These are phyloP conservation scores for Meloidogyne hapla DNA, from an alignment of 1,140 invertebrate genomes.

Conservation along the genomic window DNA sequence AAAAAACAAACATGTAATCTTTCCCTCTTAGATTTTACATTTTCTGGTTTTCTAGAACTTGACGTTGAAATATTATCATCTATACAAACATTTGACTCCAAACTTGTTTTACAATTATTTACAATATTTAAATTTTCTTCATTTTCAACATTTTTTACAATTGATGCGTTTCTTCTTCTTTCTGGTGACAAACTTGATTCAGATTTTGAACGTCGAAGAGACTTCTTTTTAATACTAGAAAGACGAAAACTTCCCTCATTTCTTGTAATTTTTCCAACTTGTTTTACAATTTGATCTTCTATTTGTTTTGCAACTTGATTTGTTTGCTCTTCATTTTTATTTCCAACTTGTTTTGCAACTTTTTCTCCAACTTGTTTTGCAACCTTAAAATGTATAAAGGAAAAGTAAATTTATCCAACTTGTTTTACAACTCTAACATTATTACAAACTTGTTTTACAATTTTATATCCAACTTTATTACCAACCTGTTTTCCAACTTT, in stretches of 20 bases:
- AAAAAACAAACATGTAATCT: constrained; percentile 15
- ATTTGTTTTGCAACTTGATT: neutral
- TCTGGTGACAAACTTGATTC: neutral
- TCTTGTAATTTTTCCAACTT: neutral
- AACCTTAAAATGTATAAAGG: too few species aligned
- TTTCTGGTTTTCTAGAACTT: neutral
- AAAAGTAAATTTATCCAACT: neutral
- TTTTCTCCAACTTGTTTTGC: neutral
- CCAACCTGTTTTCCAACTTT: neutral
- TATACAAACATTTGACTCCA: neutral
- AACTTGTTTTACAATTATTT: neutral
- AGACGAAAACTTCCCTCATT: neutral
- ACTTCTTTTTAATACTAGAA: constrained; percentile 2
- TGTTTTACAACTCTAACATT: neutral
- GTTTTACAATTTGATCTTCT: neutral
- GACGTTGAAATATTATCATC: neutral
- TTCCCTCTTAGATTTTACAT: constrained; percentile 2
- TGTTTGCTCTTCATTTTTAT: neutral
- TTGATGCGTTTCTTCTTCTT: neutral
- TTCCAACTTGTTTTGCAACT: neutral
- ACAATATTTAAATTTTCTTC: neutral
- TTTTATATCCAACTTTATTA: neutral
- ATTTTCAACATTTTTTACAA: neutral
- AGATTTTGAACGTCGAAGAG: neutral
- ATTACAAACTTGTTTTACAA: neutral